A percentile compares a stretch with the other conserved stretches of the same genome.
Evolutionary conservation across 1,140 invertebrate species (phyloP).

Genomic region (Anthonomus grandis): DNA sequence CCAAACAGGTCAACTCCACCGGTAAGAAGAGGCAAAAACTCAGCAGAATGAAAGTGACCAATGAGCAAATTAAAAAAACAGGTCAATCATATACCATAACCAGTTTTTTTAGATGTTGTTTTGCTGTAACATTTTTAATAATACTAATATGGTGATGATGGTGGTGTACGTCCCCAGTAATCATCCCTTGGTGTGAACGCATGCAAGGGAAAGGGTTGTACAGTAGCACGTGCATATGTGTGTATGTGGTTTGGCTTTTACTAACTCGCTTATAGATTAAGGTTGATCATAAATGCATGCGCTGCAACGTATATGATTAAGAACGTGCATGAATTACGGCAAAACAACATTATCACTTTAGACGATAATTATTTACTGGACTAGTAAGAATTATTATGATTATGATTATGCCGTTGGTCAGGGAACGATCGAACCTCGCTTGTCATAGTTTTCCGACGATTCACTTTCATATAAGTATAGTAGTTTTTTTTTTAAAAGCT

Average conservation of each 20-base stretch:
- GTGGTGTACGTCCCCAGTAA: background rate
- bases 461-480: too few relatives aligned
- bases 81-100: constrained; percentile 50
- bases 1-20: constrained; percentile 54
- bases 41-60: constrained; percentile 51
- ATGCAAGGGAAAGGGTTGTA: too few relatives aligned
- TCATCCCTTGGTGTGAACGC: background rate
- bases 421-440: too few relatives aligned
- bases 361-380: too few relatives aligned
- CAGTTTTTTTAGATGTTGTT: constrained; percentile 47
- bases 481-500: too few relatives aligned
- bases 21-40: constrained; percentile 59
- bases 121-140: constrained; percentile 41
- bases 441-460: too few relatives aligned
- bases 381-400: too few relatives aligned
- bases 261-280: background rate
- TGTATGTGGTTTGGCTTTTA: background rate
- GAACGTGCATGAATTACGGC: constrained; percentile 35
- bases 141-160: constrained; percentile 1
- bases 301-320: background rate
- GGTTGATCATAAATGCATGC: background rate
- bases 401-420: too few relatives aligned
- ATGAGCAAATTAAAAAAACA: constrained; percentile 51
- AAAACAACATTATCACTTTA: constrained; percentile 41
- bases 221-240: too few relatives aligned